Conservation (phyloP, 2,888 invertebrate species). For the Hypolimnas misippus region DNA sequence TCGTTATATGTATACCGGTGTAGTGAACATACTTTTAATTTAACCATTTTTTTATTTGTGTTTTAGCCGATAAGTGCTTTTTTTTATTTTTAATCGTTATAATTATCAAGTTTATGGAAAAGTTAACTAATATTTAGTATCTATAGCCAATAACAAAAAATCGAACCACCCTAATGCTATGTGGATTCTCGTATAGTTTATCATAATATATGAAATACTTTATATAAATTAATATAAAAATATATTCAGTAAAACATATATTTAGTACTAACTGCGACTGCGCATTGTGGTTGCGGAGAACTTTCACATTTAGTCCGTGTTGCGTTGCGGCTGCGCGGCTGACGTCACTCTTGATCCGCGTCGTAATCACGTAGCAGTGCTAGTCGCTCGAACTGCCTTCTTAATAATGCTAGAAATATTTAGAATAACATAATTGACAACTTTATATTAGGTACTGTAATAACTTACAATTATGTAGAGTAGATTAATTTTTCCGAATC, state of each 20-base stretch:
- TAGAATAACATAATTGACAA: not conserved
- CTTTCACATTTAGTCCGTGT: slow-evolving; percentile 80
- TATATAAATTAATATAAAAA: slow-evolving; percentile 21
- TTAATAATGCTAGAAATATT: slow-evolving; percentile 21
- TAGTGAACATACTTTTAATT: slow-evolving; percentile 48
- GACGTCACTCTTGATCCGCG: slow-evolving; percentile 63
- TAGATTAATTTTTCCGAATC: too few species aligned
- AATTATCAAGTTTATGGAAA: not conserved
- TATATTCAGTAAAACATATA: slow-evolving; percentile 56
- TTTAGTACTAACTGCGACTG: slow-evolving; percentile 70
- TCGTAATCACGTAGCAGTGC: slow-evolving; percentile 30
- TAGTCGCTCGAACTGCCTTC: slow-evolving; percentile 16
- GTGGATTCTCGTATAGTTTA: too few species aligned
- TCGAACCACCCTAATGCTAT: too few species aligned
- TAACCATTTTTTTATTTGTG: slow-evolving; percentile 34
- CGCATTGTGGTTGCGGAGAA: slow-evolving; percentile 63
- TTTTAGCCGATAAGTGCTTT: slow-evolving; percentile 20
- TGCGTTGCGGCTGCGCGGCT: slow-evolving; percentile 67
- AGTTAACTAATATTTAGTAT: too few species aligned
- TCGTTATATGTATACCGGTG: slow-evolving; percentile 55
- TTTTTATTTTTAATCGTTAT: not conserved
- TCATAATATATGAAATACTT: too few species aligned
- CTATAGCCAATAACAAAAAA: too few species aligned
- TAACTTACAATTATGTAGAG: not conserved
- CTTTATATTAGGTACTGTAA: not conserved